Conservation (phyloP, 1,140 invertebrate species). For the Orchesella cincta region DNA sequence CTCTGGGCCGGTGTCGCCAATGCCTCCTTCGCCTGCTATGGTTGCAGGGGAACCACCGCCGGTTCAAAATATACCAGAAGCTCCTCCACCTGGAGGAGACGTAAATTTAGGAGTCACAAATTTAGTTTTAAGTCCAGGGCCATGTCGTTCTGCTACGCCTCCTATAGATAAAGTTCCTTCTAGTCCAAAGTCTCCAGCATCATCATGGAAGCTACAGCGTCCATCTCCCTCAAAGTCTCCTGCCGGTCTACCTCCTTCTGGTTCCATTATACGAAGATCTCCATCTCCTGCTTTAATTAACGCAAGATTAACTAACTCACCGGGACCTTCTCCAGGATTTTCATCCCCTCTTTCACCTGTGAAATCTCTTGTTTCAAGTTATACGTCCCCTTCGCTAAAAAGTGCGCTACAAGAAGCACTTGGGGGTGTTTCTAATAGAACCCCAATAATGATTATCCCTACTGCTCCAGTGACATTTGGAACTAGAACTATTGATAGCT, state of each 20-base stretch:
- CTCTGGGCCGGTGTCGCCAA: no score
- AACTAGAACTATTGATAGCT: neutral
- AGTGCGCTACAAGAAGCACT: no score
- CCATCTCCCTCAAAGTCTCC: constrained; percentile 19
- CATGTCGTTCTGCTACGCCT: no score
- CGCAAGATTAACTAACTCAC: constrained; percentile 1
- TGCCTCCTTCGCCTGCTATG: no score
- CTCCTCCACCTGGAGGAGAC: no score
- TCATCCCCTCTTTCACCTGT: neutral
- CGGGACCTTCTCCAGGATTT: neutral
- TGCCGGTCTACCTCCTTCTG: neutral
- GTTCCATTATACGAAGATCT: neutral
- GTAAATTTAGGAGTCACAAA: no score
- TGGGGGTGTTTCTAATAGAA: neutral
- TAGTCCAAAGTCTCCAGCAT: no score
- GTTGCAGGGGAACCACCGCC: no score
- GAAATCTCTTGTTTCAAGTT: constrained; percentile 18
- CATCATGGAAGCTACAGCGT: no score
- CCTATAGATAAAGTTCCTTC: no score
- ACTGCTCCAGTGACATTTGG: neutral
- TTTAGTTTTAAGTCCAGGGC: no score
- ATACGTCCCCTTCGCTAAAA: neutral
- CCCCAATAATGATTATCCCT: neutral
- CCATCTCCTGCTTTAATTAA: neutral
- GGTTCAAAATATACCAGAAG: no score